These are phyloP conservation scores for Euspilapteryx auroguttella DNA, from an alignment of 2,888 invertebrate species.

Conservation along the genomic window DNA sequence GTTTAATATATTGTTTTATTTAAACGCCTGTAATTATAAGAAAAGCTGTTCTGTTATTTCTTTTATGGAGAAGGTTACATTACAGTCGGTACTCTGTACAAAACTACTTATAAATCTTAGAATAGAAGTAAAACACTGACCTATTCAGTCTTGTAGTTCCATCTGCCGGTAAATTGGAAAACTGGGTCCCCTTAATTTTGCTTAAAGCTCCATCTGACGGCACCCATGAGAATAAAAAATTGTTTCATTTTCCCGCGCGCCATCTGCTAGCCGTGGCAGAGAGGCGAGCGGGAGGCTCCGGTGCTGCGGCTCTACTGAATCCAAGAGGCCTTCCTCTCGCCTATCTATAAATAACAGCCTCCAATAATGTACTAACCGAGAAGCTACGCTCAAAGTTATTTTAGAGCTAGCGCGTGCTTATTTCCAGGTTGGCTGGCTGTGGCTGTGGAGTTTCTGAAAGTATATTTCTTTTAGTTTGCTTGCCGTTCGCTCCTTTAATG, in stretches of 20 bases:
- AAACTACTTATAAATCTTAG: too few relatives aligned
- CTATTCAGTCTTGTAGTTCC: conserved; percentile 24
- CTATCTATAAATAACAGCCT: conserved; percentile 19
- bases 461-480: too few relatives aligned
- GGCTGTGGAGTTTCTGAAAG: too few relatives aligned
- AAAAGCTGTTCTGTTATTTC: too few relatives aligned
- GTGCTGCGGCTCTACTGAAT: conserved; percentile 35
- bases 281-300: conserved; percentile 29
- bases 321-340: conserved; percentile 18
- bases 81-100: too few relatives aligned
- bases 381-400: conserved; percentile 6
- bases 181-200: conserved; percentile 3
- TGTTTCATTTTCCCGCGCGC: conserved; percentile 17
- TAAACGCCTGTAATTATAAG: too few relatives aligned
- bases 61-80: too few relatives aligned
- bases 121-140: conserved; percentile 11
- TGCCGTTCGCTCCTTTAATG: not conserved
- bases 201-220: conserved; percentile 39
- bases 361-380: conserved; percentile 23
- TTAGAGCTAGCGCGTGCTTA: too few relatives aligned
- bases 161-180: conserved; percentile 17
- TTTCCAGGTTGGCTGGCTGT: too few relatives aligned
- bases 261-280: conserved; percentile 20
- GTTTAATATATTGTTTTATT: too few relatives aligned
- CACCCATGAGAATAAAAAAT: conserved; percentile 14